These are phyloP conservation scores for Numida meleagris DNA, from an alignment of 2,113 vertebrate genomes.

Conservation along the genomic window DNA sequence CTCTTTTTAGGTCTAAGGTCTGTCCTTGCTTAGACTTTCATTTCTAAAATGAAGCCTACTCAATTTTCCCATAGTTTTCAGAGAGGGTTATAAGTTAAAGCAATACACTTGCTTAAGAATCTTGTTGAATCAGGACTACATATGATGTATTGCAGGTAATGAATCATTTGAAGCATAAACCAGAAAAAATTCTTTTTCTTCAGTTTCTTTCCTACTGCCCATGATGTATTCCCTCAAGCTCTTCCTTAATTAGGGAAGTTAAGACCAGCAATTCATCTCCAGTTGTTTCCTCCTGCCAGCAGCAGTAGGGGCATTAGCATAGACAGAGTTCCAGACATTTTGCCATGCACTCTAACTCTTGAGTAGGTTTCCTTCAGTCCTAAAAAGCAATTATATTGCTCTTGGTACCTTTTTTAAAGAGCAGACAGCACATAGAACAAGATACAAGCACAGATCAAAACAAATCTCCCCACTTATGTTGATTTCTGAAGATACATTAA, in stretches of 20 bases:
- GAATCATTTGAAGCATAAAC: slow-evolving; percentile 51
- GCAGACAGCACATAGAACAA: neutral
- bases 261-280: slow-evolving; percentile 53
- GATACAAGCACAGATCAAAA: neutral
- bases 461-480: neutral
- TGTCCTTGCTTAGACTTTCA: neutral
- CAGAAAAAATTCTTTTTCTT: slow-evolving; percentile 37
- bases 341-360: neutral
- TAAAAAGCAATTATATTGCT: neutral
- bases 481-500: neutral
- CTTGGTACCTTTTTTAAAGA: neutral
- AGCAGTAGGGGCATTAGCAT: neutral
- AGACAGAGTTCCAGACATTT: neutral
- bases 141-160: slow-evolving; percentile 21
- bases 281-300: slow-evolving; percentile 23
- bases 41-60: neutral
- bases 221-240: slow-evolving; percentile 53
- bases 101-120: slow-evolving; percentile 46
- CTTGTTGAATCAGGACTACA: neutral
- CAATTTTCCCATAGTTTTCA: slow-evolving; percentile 4
- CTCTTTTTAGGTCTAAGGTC: neutral
- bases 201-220: neutral
- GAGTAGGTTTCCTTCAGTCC: neutral
- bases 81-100: slow-evolving; percentile 56
- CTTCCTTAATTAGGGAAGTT: slow-evolving; percentile 61